Conservation (phyloP, 2,797 vertebrate species). For the Psittacula echo region DNA sequence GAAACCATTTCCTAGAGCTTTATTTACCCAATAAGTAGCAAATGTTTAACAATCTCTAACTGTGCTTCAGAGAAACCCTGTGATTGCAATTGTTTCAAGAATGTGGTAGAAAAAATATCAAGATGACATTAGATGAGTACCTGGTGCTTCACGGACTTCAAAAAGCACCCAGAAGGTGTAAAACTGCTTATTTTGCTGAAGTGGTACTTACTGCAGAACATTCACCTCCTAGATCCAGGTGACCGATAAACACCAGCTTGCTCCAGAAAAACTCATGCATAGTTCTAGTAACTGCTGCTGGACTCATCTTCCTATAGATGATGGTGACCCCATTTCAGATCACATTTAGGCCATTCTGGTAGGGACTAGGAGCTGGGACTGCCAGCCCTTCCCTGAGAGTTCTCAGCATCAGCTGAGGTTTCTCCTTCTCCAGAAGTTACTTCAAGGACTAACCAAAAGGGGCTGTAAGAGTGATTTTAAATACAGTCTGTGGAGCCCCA, state of each 20-base stretch:
- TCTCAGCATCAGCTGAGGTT: not conserved
- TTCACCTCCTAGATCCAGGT: not conserved
- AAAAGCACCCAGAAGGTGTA: not conserved
- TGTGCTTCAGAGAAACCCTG: conserved; percentile 17
- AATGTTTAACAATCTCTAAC: not conserved
- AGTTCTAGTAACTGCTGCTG: not conserved
- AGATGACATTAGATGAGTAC: not conserved
- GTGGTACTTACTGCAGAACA: not conserved
- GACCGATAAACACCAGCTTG: fast-evolving
- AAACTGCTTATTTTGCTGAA: conserved; percentile 1
- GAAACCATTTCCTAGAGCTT: not conserved
- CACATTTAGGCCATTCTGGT: not conserved
- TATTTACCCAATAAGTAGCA: conserved; percentile 11
- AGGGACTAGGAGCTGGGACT: not conserved
- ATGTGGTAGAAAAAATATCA: not conserved
- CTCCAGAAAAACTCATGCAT: fast-evolving
- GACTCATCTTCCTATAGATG: not conserved
- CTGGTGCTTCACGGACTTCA: not conserved
- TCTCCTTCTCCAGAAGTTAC: not conserved
- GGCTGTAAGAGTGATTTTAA: not conserved
- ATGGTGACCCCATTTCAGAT: not conserved
- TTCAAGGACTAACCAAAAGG: not conserved
- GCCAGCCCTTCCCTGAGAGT: not conserved
- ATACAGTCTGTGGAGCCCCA: not conserved
- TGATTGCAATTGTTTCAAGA: conserved; percentile 17